Base-by-base conservation (phyloP, 2,888 invertebrate species). In the Dryobotodes eremita region DNA sequence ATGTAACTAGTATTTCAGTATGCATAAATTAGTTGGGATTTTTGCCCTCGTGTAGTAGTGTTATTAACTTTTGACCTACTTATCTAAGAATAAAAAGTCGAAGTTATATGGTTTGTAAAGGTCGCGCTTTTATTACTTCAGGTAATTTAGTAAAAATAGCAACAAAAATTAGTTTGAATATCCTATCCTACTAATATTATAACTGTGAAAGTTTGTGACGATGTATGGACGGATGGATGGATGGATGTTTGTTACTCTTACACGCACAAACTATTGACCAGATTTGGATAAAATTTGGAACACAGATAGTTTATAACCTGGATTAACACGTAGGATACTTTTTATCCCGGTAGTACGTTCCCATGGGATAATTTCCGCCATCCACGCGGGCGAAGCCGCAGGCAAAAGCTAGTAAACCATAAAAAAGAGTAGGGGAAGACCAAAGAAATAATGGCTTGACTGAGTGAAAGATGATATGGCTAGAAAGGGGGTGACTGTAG, bases 1-100 rank as follows among this genome's bases (percentile, higher is more conserved):
- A 70, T 71, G 64, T n/a, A 57, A 55, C n/a, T 57, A 50, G 36
- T 68, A 55, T 68, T 74, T 73, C 15, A 59, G 53, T 23, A 11
- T n/a, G 36, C 36, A 31, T 61, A 68, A 66, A 66, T 36, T 79
- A 15, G 26, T 17, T 61, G 1, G 17, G 10, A 46, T 23, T 23
- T 1, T 61, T 36, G 36, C 46, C 17, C 55, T 55, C 17, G 17
- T 20, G 31, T 17, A 55, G 11, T 26, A 36, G 3, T 46, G 36
- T 61, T 62, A 11, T 62, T 48, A 23, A 36, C n/a, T 53, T 68
- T 36, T 53, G 23, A 55, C 31, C n/a, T 59, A 42, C 23, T 65
- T 77, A 17, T n/a, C 17, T 20, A 68, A 20, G 31, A 42, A 26
- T 55, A 31, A 11, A 53, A 53, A 55, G 17, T 3, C 15, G 23